Evolutionary conservation across 2,797 vertebrate genomes (phyloP).

Genomic region (Syngnathus acus): DNA sequence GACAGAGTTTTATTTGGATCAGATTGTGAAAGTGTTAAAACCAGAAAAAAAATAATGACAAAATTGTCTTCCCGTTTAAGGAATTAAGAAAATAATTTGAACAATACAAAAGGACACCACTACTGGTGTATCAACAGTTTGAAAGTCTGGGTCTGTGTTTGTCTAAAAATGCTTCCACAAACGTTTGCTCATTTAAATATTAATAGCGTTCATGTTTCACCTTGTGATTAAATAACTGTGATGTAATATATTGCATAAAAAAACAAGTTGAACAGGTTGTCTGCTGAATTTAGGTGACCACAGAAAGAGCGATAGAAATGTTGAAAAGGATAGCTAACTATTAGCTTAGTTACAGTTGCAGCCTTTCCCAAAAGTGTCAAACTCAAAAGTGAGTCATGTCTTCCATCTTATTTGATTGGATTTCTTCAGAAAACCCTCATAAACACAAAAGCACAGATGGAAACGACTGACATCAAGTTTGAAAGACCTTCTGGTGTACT

Average conservation of each 20-base stretch:
- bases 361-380: neutral
- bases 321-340: neutral
- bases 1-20: neutral
- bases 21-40: neutral
- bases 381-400: neutral
- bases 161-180: neutral
- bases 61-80: neutral
- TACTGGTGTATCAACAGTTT: neutral
- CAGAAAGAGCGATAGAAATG: neutral
- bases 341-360: too few relatives aligned
- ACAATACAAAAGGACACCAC: neutral
- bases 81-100: neutral
- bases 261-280: neutral
- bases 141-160: neutral
- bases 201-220: neutral
- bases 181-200: slow-evolving; percentile 8
- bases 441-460: neutral
- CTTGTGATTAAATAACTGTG: neutral
- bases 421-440: neutral
- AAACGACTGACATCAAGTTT: neutral
- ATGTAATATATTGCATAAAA: neutral
- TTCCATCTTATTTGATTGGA: neutral
- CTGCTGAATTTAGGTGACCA: neutral
- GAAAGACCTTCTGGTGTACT: neutral
- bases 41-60: neutral